Evolutionary conservation across 2,888 invertebrate species (phyloP), one percentile per base, ranked within the genome.

Genomic region (Eupithecia exiguata): DNA sequence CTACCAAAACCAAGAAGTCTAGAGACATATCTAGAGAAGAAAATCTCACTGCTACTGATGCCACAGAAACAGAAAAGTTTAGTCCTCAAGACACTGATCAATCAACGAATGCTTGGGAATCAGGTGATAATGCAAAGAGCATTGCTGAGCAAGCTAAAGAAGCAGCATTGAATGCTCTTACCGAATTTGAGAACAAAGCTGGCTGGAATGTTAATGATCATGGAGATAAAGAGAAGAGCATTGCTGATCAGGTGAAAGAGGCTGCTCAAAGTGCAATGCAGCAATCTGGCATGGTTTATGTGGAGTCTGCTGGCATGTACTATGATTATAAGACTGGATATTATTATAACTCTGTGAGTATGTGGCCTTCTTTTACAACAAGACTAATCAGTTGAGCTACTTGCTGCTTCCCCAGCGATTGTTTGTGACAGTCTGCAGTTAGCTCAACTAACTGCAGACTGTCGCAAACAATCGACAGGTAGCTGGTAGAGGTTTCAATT

Each of bases 241-340:
- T 97, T 80, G 95, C 96, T 0, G 97, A 97, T 61, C 97, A 97
- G 90, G 97, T 98, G 69, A 96, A 96, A 68, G 95, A 97, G 87
- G 97, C 95, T 5, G 97, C 97, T 0, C 96, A 97, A 87, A 95
- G 95, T 86, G 97, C 97, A 6, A 89, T 97, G 85, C 95, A 96
- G 82, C 95, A 97, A 80, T 96, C 96, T 67, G 97, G 97, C 25
- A 98, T 98, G 95, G 97, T 98, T 40, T 98, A 97, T 90, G 98
- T 98, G 80, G 96, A 97, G 85, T 97, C 97, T 4, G 97, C 97
- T 36, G 98, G 98, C 79, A 95, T 98, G 92, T 98, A 98, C 91
- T 98, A 98, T 89, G 98, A 98, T 90, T 97, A 97, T 81, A 97
- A 96, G 84, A 97, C 97, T 80, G 98, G 98, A 77, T 98, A 98